phyloP scores from a whole-genome alignment of 2,888 invertebrate genomes.

The Acleris emargana region DNA sequence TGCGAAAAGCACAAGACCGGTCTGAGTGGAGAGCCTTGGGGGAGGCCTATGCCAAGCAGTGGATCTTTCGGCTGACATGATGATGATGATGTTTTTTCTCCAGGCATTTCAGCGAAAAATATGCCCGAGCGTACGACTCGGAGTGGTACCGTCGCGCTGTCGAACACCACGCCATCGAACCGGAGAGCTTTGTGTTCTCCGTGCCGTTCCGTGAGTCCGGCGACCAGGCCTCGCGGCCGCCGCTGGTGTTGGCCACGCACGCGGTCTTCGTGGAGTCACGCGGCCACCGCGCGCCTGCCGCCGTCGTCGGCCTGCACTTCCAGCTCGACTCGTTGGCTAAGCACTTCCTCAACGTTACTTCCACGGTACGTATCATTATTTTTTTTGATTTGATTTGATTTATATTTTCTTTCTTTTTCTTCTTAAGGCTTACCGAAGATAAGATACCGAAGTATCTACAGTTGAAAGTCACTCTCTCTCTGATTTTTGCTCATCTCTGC shows the following conservation, averaged over 20 bases:
- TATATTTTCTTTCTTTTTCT: too few species aligned
- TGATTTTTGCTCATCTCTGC: too few species aligned
- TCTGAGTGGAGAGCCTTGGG: too few species aligned
- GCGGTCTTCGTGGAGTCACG: conserved; percentile 94
- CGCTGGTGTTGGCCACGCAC: conserved; percentile 94
- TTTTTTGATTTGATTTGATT: too few species aligned
- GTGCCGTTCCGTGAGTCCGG: conserved; percentile 89
- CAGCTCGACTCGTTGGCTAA: conserved; percentile 91
- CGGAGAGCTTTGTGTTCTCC: conserved; percentile 95
- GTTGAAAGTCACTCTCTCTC: too few species aligned
- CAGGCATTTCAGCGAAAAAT: conserved; percentile 92
- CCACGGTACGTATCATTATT: conserved; percentile 87
- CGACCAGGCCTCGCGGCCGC: conserved; percentile 80
- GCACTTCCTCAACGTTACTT: conserved; percentile 94
- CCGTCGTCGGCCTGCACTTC: conserved; percentile 96
- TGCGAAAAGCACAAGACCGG: too few species aligned
- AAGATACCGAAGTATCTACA: too few species aligned
- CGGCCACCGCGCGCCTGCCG: conserved; percentile 93
- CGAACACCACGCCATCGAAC: conserved; percentile 93
- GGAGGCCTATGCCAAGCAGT: too few species aligned
- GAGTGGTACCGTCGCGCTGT: conserved; percentile 96
- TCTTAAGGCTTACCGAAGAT: too few species aligned
- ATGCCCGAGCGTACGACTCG: conserved; percentile 92
- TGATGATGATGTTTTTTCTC: too few species aligned
- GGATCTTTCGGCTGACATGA: too few species aligned